Base-by-base conservation (phyloP, 2,888 invertebrate species). In the Polyploca ridens region DNA sequence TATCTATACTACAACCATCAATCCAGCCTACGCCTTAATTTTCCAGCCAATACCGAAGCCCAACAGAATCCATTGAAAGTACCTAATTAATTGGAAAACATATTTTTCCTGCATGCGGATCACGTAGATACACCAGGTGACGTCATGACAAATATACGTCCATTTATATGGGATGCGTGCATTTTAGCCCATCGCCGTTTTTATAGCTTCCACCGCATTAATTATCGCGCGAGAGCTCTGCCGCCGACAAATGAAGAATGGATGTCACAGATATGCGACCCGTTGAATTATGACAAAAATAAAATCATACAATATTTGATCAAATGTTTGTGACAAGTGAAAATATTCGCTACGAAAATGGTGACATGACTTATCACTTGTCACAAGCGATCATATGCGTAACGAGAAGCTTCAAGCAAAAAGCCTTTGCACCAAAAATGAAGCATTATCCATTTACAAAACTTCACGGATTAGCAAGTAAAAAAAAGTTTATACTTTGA, bases 31-130 rank as follows among this genome's bases (percentile, higher is more conserved):
- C 73, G 77, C 83, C 84, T 85, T 87, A 84, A 87, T 89, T 88
- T 88, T 86, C 87, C 85, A 85, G 79, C 86, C 88, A 88, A 89
- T 90, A 86, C 84, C 81, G 77, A 73, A 69, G 70, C 77, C 82
- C 78, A 75, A 78, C 81, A 78, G 82, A 86, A 89, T 88, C 89
- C 89, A 86, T 89, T 85, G 83, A 84, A 87, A 89, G 87, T 87
- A 80, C 81, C 84, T 89, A 88, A 91, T 90, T 90, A 90, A 90
- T 90, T 87, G 89, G 81, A 78, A 79, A 83, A 83, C 85, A 89
- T 89, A 89, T 89, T 87, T 90, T 83, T 78, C 79, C 73, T 62
- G 63, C 70, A 89, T 82, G 79, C 85, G 78, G 79, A 84, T 86
- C 90, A 85, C 87, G 87, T 89, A 83, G 81, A 75, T 73, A 74